A percentile compares a stretch with the other conserved stretches of the same genome.
Evolutionary conservation across 1,140 invertebrate species (phyloP).

Genomic region (Psilanteris sp.): DNA sequence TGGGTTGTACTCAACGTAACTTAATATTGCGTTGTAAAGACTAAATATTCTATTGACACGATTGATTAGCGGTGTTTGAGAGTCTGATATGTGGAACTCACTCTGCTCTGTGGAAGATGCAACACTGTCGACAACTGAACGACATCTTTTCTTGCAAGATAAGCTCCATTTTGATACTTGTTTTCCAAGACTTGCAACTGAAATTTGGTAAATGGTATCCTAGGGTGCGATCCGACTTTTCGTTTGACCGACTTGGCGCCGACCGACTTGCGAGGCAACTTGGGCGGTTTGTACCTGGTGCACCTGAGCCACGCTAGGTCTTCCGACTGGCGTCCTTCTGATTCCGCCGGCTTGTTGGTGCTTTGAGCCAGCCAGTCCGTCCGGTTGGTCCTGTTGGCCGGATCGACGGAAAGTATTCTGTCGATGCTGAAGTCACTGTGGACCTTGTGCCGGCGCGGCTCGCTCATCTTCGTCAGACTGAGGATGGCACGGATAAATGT

Average conservation of each 20-base stretch:
- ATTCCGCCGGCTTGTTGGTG: background rate
- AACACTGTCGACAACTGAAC: constrained; percentile 80
- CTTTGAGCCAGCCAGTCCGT: too few species aligned
- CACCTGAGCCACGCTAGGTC: constrained; percentile 85
- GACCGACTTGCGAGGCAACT: constrained; percentile 84
- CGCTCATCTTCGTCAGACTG: constrained; percentile 72
- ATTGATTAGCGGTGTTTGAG: too few species aligned
- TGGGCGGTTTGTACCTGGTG: constrained; percentile 87
- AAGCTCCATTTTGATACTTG: constrained; percentile 82
- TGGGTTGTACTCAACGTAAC: too few species aligned
- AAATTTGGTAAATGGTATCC: constrained; percentile 83
- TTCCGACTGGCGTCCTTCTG: too few species aligned
- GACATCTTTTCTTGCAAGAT: constrained; percentile 83
- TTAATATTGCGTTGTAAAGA: too few species aligned
- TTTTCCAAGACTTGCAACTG: constrained; percentile 82
- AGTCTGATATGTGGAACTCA: too few species aligned
- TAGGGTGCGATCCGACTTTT: constrained; percentile 82
- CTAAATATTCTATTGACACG: too few species aligned
- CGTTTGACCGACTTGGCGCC: constrained; percentile 74
- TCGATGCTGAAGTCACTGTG: constrained; percentile 75
- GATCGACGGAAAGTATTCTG: constrained; percentile 66
- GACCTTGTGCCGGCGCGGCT: constrained; percentile 32
- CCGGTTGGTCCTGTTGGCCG: background rate
- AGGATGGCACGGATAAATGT: constrained; percentile 23
- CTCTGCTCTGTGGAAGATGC: constrained; percentile 83